Percentiles rank a stretch among this genome's conserved stretches.
phyloP scores from a whole-genome alignment of 2,888 invertebrate species.

The Chrysolina haemoptera region DNA sequence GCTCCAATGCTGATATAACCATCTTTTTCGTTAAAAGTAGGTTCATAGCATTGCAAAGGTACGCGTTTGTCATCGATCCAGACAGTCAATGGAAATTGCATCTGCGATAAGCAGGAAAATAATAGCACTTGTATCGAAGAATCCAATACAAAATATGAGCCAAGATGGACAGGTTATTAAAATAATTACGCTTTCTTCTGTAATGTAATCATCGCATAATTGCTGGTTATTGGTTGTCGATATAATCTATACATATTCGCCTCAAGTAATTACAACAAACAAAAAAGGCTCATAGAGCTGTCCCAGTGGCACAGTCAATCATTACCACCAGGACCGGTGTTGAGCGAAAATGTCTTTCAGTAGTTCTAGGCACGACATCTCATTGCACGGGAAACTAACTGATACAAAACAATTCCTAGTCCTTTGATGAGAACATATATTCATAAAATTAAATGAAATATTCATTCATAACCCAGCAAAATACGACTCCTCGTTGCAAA shows the following conservation, averaged over 20 bases:
- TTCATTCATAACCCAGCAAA: too few relatives aligned
- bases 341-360: too few relatives aligned
- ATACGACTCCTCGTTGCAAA: too few relatives aligned
- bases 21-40: too few relatives aligned
- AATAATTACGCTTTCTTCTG: slow-evolving; percentile 53
- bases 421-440: too few relatives aligned
- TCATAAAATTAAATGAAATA: too few relatives aligned
- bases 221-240: slow-evolving; percentile 53
- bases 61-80: neutral
- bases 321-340: slow-evolving; percentile 19
- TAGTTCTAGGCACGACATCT: too few relatives aligned
- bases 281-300: slow-evolving; percentile 45
- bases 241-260: slow-evolving; percentile 52
- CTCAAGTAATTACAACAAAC: slow-evolving; percentile 46
- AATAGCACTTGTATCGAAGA: slow-evolving; percentile 28
- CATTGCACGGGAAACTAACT: too few relatives aligned
- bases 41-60: neutral
- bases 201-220: slow-evolving; percentile 52
- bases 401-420: too few relatives aligned
- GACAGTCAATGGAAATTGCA: slow-evolving; percentile 20
- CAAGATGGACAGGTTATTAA: slow-evolving; percentile 48
- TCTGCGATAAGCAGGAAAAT: slow-evolving; percentile 27
- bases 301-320: slow-evolving; percentile 50
- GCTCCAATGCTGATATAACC: too few relatives aligned
- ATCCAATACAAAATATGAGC: slow-evolving; percentile 29